Base-by-base conservation (phyloP, 2,113 vertebrate species). In the Ageneiosus marmoratus region DNA sequence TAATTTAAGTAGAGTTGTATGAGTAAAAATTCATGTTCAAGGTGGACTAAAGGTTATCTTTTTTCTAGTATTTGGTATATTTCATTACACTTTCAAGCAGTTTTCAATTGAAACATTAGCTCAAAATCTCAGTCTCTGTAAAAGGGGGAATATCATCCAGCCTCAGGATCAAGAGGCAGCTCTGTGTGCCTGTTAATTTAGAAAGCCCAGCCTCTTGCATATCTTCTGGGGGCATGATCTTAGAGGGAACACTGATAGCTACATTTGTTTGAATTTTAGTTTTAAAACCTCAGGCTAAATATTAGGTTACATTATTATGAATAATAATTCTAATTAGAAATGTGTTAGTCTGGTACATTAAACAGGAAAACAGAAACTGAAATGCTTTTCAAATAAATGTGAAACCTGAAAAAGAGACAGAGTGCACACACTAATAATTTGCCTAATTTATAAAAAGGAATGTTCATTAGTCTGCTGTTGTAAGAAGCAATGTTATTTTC, bases 271-370 rank as follows among this genome's bases (percentile, higher is more conserved):
- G 27, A 65, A 34, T 34, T 70, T 70, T 24, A 72, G 69, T 6
- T 72, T 20, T 0, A 7, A 27, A 27, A 29, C n/a, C 4, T 48
- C 12, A 16, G 12, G 8, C 11, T 58, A 22, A 22, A 69, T 41
- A 67, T 34, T 20, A 67, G 9, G 20, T 58, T n/a, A 58, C 55
- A n/a, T 58, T 69, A 41, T 37, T 41, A 3, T 63, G 34, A 55
- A 51, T 70, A 67, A 67, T 34, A 69, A 85, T 76, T 41, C 32
- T 50, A 12, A 51, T 67, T 24, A 77, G 24, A 55, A 79, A 58
- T 12, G 9, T 24, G 20, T 20, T 41, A 41, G 37, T 12, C 3
- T 0, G 41, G 20, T 24, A 37, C 27, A 77, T 20, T 51, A 72
- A 72, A 48, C 11, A 72, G 4, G n/a, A 29, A 73, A 11, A 51